Evolutionary conservation across 2,888 invertebrate species (phyloP).

Genomic region (Sphaerophoria rueppellii): DNA sequence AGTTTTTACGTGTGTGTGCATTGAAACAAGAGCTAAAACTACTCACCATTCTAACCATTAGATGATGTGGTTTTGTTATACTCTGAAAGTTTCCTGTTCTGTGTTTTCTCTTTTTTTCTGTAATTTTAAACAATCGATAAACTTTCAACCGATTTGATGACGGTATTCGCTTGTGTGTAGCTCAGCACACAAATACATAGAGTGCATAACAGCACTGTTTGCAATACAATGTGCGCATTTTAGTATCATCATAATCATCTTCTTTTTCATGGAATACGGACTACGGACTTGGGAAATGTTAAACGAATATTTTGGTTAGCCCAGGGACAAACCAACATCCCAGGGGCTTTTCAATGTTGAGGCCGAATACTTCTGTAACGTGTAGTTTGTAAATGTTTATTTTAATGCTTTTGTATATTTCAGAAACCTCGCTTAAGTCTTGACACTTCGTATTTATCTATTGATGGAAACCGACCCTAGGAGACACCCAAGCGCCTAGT

Average conservation of each 20-base stretch:
- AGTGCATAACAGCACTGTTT: slow-evolving; percentile 19
- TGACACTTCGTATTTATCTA: no score
- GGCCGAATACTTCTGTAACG: no score
- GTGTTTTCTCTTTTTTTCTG: slow-evolving; percentile 6
- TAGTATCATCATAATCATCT: slow-evolving; percentile 16
- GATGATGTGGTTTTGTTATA: slow-evolving; percentile 24
- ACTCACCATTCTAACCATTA: background rate
- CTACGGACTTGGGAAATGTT: background rate
- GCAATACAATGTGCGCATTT: slow-evolving; percentile 8
- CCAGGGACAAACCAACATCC: background rate
- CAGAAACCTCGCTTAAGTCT: no score
- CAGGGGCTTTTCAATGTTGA: no score
- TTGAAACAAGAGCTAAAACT: slow-evolving; percentile 35
- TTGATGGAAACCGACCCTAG: no score
- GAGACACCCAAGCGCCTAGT: no score
- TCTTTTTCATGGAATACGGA: background rate
- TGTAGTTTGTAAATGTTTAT: no score
- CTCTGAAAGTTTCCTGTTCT: slow-evolving; percentile 16
- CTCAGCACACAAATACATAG: no score
- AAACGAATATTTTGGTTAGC: background rate
- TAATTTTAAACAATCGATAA: slow-evolving; percentile 46
- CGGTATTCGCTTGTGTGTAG: no score
- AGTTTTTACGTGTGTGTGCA: background rate
- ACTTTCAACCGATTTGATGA: slow-evolving; percentile 31
- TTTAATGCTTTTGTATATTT: no score